Evolutionary conservation across 2,888 invertebrate genomes (phyloP).

Genomic region (Clunio marinus): DNA sequence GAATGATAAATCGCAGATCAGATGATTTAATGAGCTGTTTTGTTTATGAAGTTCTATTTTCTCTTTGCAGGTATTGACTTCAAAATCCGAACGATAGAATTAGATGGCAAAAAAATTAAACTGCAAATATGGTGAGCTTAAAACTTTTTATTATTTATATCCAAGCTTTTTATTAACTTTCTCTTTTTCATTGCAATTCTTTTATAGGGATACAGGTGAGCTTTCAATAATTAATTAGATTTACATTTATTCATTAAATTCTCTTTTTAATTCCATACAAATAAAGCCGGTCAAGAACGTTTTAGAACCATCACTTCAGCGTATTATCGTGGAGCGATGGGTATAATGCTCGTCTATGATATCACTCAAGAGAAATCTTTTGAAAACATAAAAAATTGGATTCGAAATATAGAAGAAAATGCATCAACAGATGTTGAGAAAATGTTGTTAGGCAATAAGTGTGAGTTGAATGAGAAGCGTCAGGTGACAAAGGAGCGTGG

Average conservation of each 20-base stretch:
- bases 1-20: background rate
- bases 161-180: constrained; percentile 42
- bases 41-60: too few species aligned
- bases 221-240: background rate
- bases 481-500: constrained; percentile 95
- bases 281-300: constrained; percentile 97
- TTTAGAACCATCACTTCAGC: constrained; percentile 99
- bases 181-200: constrained; percentile 24
- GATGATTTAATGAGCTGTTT: background rate
- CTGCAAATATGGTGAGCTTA: constrained; percentile 98
- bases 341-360: constrained; percentile 98
- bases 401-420: constrained; percentile 97
- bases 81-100: constrained; percentile 97
- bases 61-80: constrained; percentile 95
- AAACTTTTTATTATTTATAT: too few species aligned
- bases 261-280: background rate
- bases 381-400: constrained; percentile 99
- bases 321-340: constrained; percentile 99
- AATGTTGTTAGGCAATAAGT: constrained; percentile 98
- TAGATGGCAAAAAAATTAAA: constrained; percentile 98
- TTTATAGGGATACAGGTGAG: constrained; percentile 26
- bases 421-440: constrained; percentile 98
- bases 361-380: constrained; percentile 99
- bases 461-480: constrained; percentile 93
- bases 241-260: background rate